Evolutionary conservation across 1,140 invertebrate genomes (phyloP).

Genomic region (Drosophila tropicalis): DNA sequence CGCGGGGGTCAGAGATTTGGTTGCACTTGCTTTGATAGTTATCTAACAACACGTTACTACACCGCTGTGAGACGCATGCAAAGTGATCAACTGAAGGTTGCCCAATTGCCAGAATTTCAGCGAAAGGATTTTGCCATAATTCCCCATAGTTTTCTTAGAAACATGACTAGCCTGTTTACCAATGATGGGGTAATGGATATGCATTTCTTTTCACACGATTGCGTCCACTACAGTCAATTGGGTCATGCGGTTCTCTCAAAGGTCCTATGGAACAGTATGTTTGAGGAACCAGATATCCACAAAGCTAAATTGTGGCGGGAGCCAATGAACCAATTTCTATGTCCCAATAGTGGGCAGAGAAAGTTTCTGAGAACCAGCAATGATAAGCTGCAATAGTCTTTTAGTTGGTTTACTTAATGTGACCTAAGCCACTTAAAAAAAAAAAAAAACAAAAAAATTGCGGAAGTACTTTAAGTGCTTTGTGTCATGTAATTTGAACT

Average conservation of each 20-base stretch:
- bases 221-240: slow-evolving; percentile 89
- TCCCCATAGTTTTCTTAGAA: slow-evolving; percentile 84
- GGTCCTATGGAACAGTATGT: slow-evolving; percentile 86
- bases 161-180: slow-evolving; percentile 82
- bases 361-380: slow-evolving; percentile 9
- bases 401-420: background rate
- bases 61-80: slow-evolving; percentile 52
- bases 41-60: slow-evolving; percentile 5
- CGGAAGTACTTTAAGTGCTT: background rate
- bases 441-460: too few species aligned
- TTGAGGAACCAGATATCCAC: slow-evolving; percentile 49
- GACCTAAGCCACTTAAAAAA: background rate
- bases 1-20: background rate
- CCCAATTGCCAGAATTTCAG: slow-evolving; percentile 74
- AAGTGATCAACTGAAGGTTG: slow-evolving; percentile 80
- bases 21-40: slow-evolving; percentile 11
- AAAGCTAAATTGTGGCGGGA: background rate
- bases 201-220: slow-evolving; percentile 87
- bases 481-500: slow-evolving; percentile 14
- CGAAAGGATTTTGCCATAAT: slow-evolving; percentile 86
- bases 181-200: slow-evolving; percentile 84
- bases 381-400: background rate
- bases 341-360: background rate
- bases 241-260: slow-evolving; percentile 85
- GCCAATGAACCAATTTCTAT: slow-evolving; percentile 4